These are phyloP conservation scores for Lacerta agilis DNA, from an alignment of 2,797 vertebrate genomes.

Conservation along the genomic window DNA sequence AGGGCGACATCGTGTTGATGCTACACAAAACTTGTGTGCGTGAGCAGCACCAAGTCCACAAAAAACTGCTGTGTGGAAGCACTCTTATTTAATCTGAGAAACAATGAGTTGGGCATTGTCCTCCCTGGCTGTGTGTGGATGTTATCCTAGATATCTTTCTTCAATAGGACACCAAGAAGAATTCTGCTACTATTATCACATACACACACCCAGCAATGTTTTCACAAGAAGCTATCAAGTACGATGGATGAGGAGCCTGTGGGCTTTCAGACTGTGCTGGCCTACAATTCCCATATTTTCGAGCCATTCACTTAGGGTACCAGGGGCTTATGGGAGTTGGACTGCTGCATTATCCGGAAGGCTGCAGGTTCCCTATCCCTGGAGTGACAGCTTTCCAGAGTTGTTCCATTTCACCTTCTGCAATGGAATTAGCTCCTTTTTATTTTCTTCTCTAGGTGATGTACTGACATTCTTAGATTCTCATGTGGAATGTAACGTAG, in stretches of 20 bases:
- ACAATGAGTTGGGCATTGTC: not conserved
- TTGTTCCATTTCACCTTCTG: not conserved
- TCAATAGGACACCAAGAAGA: not conserved
- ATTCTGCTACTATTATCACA: not conserved
- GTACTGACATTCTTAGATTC: conserved; percentile 97
- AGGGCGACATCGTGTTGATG: too few species aligned
- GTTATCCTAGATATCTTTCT: not conserved
- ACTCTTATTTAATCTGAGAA: not conserved
- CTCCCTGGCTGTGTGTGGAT: not conserved
- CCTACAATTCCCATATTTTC: too few species aligned
- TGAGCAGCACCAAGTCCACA: too few species aligned
- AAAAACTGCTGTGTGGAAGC: too few species aligned
- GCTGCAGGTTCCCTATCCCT: too few species aligned
- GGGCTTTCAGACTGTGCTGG: too few species aligned
- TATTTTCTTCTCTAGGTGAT: conserved; percentile 78
- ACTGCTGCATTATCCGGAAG: too few species aligned
- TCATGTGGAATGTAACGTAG: conserved; percentile 95
- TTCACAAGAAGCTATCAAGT: not conserved
- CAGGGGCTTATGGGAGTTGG: too few species aligned
- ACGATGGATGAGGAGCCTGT: not conserved
- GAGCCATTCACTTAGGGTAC: too few species aligned
- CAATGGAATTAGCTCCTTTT: not conserved
- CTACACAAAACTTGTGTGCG: too few species aligned
- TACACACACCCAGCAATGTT: not conserved
- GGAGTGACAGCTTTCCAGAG: not conserved